These are phyloP conservation scores for Drosophila bocki DNA, from an alignment of 1,140 invertebrate species.

Conservation along the genomic window DNA sequence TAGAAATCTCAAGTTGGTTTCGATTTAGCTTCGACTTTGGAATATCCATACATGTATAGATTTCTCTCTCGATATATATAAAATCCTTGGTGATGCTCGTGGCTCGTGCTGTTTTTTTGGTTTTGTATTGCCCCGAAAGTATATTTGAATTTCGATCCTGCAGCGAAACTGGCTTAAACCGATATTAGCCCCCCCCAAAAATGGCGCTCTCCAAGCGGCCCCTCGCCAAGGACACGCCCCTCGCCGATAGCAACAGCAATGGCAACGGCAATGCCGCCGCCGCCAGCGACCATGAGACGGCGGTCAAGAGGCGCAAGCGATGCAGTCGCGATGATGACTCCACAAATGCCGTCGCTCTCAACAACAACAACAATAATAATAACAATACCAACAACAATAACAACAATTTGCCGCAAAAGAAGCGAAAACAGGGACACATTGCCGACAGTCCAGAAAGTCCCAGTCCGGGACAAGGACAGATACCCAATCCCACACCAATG, in stretches of 20 bases:
- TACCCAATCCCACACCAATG: not conserved
- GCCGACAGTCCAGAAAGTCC: conserved; percentile 45
- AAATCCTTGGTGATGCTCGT: not conserved
- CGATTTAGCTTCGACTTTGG: conserved; percentile 24
- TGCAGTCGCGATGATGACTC: conserved; percentile 80
- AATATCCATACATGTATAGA: not conserved
- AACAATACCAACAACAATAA: conserved; percentile 86
- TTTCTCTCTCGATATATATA: not conserved
- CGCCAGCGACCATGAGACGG: conserved; percentile 68
- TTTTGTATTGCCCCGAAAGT: conserved; percentile 4
- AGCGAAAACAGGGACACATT: conserved; percentile 34
- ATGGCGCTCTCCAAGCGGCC: conserved; percentile 84
- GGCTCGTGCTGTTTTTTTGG: not conserved
- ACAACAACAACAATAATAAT: conserved; percentile 86
- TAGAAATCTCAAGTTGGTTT: conserved; percentile 9
- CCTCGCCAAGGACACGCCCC: conserved; percentile 79
- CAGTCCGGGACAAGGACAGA: not conserved
- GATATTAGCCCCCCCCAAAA: conserved; percentile 12
- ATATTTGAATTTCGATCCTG: conserved; percentile 11
- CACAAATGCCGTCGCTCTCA: conserved; percentile 28
- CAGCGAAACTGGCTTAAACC: conserved; percentile 14
- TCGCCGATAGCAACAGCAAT: conserved; percentile 68
- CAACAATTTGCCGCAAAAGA: conserved; percentile 48
- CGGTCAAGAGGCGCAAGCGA: conserved; percentile 80
- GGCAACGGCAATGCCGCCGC: conserved; percentile 29